Conservation (phyloP, 2,797 vertebrate genomes). For the Cyprinella venusta region DNA sequence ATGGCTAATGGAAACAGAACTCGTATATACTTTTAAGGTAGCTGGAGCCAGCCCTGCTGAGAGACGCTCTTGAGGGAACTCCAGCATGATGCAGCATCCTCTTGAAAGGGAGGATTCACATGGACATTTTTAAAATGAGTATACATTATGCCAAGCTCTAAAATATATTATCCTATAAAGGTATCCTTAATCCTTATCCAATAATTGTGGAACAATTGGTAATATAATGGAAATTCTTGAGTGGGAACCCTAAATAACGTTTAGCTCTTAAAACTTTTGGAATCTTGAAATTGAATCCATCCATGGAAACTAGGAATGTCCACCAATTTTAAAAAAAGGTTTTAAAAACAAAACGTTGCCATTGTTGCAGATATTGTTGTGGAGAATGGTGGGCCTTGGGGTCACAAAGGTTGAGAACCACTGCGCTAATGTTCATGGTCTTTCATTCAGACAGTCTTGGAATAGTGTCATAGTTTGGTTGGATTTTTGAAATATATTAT, state of each 20-base stretch:
- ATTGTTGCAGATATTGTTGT: background rate
- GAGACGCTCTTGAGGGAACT: background rate
- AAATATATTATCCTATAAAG: background rate
- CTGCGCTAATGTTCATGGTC: background rate
- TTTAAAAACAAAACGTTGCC: background rate
- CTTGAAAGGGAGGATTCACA: background rate
- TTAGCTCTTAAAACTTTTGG: background rate
- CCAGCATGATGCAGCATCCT: background rate
- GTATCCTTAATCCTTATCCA: background rate
- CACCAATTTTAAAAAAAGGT: background rate
- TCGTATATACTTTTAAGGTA: background rate
- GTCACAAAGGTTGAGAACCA: background rate
- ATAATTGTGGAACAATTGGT: background rate
- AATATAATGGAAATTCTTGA: background rate
- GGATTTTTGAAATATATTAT: background rate
- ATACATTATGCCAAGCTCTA: background rate
- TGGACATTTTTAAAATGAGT: background rate
- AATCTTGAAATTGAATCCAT: background rate
- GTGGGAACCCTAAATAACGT: background rate
- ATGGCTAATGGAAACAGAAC: background rate
- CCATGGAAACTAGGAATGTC: background rate
- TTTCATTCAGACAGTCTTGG: background rate
- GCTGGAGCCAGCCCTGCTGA: background rate
- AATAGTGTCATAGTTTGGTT: background rate
- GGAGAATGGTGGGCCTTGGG: background rate